phyloP scores from a whole-genome alignment of 2,888 invertebrate species.

The Octodonta nipae region DNA sequence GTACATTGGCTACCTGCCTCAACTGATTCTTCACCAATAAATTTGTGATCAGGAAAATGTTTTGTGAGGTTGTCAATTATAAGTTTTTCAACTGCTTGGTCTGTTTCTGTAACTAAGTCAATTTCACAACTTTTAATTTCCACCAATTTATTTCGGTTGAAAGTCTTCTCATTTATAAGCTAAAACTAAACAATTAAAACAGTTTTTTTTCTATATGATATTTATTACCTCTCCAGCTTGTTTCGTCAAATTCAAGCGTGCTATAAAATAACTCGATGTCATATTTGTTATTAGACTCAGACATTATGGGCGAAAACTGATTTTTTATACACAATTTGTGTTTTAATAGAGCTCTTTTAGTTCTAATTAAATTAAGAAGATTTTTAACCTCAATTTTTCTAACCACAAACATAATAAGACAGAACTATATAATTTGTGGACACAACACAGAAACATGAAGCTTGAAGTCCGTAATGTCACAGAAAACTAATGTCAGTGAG shows the following conservation, averaged over 20 bases:
- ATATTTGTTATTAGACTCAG: too few relatives aligned
- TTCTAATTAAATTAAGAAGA: too few relatives aligned
- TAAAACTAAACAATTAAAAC: constrained; percentile 13
- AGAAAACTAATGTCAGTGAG: too few relatives aligned
- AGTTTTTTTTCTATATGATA: background rate
- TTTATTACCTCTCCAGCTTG: constrained; percentile 50
- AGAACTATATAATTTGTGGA: too few relatives aligned
- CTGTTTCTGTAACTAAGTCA: constrained; percentile 92
- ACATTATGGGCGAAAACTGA: too few relatives aligned
- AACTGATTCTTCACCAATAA: constrained; percentile 84
- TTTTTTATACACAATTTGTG: too few relatives aligned
- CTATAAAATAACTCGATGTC: constrained; percentile 51
- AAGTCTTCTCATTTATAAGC: constrained; percentile 40
- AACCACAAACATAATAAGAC: too few relatives aligned
- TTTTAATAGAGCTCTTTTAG: too few relatives aligned
- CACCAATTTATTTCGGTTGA: constrained; percentile 43
- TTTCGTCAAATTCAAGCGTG: constrained; percentile 48
- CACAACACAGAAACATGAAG: too few relatives aligned
- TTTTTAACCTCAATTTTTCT: too few relatives aligned
- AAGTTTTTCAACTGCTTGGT: constrained; percentile 79
- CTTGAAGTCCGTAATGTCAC: too few relatives aligned
- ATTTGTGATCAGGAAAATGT: constrained; percentile 67
- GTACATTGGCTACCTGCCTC: constrained; percentile 46
- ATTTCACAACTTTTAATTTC: constrained; percentile 68
- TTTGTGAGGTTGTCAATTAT: constrained; percentile 59